These are phyloP conservation scores for Irena cyanogastra DNA, from an alignment of 2,113 vertebrate genomes.

Conservation along the genomic window DNA sequence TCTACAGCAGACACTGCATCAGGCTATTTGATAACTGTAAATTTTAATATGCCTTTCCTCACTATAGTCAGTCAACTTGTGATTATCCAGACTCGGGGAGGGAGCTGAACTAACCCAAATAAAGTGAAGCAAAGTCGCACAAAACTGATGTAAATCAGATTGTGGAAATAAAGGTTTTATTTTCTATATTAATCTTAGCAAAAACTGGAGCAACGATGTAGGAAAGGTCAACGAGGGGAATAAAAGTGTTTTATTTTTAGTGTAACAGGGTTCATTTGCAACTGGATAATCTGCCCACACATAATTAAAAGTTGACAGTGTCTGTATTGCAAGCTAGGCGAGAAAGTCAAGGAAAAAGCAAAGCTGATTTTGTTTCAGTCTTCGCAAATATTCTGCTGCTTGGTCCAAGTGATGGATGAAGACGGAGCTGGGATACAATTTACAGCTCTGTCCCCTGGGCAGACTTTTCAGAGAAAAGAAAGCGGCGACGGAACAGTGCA, in stretches of 20 bases:
- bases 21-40: constrained; percentile 35
- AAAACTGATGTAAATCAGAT: neutral
- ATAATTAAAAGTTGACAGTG: neutral
- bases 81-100: neutral
- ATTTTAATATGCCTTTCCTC: constrained; percentile 19
- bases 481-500: neutral
- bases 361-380: constrained; percentile 9
- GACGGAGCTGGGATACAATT: neutral
- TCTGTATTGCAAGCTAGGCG: neutral
- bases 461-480: neutral
- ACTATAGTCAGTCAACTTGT: neutral
- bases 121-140: neutral
- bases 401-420: constrained; percentile 36
- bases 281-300: neutral
- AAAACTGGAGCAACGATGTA: neutral
- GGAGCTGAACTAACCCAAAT: neutral
- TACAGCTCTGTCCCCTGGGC: constrained; percentile 27
- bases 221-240: neutral
- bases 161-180: neutral
- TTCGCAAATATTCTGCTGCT: neutral
- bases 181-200: neutral
- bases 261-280: neutral
- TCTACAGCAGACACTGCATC: constrained; percentile 27
- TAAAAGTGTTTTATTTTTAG: neutral
- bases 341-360: neutral